Conservation (phyloP, 2,888 invertebrate species). For the Euplagia quadripunctaria region DNA sequence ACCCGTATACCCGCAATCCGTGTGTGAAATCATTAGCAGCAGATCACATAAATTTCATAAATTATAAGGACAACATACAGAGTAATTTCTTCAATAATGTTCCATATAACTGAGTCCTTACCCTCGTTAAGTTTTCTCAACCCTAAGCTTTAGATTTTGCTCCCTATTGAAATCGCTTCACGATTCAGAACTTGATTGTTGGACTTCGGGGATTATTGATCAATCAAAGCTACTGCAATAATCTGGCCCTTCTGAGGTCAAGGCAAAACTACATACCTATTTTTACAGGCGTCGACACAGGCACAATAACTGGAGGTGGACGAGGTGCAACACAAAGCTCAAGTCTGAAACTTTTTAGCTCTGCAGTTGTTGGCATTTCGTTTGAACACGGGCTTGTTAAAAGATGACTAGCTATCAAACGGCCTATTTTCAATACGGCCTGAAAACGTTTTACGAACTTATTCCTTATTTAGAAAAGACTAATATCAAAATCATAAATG, state of each 20-base stretch:
- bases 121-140: too few species aligned
- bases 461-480: neutral
- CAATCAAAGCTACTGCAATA: too few species aligned
- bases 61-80: too few species aligned
- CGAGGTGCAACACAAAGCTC: conserved; percentile 71
- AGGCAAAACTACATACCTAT: conserved; percentile 3
- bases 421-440: conserved; percentile 73
- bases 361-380: conserved; percentile 68
- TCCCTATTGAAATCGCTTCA: too few species aligned
- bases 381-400: conserved; percentile 50
- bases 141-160: too few species aligned
- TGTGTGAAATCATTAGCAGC: too few species aligned
- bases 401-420: conserved; percentile 59
- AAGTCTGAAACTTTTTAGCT: conserved; percentile 70
- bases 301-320: conserved; percentile 38
- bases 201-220: too few species aligned
- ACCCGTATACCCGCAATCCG: too few species aligned
- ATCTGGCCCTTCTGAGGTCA: neutral
- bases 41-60: too few species aligned
- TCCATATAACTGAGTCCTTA: too few species aligned
- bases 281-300: neutral
- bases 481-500: neutral
- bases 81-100: too few species aligned
- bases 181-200: too few species aligned
- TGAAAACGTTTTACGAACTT: conserved; percentile 35